Percentiles rank a stretch among this genome's conserved stretches.
These are phyloP conservation scores for Timema cristinae DNA, from an alignment of 2,888 invertebrate genomes.

Conservation along the genomic window DNA sequence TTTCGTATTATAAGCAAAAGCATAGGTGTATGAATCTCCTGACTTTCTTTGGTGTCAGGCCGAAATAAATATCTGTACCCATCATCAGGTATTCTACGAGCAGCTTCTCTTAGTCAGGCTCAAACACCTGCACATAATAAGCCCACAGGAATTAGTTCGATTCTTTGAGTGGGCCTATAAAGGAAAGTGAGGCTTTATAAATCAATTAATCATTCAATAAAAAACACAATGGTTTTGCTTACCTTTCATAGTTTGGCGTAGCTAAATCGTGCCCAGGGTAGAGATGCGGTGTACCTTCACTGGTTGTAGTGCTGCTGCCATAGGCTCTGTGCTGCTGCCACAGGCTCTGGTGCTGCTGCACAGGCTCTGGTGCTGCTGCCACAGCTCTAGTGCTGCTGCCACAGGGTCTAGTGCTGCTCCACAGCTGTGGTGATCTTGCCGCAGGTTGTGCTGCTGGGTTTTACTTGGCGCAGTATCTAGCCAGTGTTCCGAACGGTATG, in stretches of 20 bases:
- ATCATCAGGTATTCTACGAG: conserved; percentile 28
- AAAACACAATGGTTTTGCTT: neutral
- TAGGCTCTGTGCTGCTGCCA: neutral
- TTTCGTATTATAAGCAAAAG: conserved; percentile 28
- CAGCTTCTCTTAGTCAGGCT: conserved; percentile 27
- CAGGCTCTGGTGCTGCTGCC: no score
- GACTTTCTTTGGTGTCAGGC: conserved; percentile 33
- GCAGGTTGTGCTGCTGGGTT: no score
- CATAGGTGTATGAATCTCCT: conserved; percentile 33
- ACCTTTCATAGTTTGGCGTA: no score
- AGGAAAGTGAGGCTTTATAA: no score
- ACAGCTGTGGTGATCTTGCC: no score
- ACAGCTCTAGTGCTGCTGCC: no score
- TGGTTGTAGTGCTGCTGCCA: no score
- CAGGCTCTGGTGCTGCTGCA: neutral
- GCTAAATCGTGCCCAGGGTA: neutral
- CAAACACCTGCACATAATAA: conserved; percentile 28
- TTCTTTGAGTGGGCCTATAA: no score
- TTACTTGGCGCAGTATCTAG: no score
- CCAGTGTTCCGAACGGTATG: no score
- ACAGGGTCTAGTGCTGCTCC: no score
- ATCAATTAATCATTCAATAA: no score
- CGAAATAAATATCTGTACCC: conserved; percentile 26
- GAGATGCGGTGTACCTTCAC: neutral
- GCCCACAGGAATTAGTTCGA: neutral